phyloP scores from a whole-genome alignment of 2,113 vertebrate genomes.

The Tupaia tana region DNA sequence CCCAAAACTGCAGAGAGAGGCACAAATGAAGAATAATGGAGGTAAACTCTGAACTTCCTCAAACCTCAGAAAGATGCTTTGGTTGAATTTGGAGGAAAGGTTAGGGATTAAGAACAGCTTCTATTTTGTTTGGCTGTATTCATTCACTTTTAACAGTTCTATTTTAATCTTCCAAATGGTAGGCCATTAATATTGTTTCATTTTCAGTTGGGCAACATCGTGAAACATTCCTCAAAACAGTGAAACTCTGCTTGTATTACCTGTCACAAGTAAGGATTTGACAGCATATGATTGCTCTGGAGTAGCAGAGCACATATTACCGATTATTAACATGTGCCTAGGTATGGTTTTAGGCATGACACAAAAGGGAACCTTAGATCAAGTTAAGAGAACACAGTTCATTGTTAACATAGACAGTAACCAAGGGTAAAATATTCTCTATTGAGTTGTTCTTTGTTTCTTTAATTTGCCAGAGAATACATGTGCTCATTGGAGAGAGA shows the following conservation, averaged over 20 bases:
- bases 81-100: constrained; percentile 73
- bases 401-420: constrained; percentile 8
- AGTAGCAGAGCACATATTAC: background rate
- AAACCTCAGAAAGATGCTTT: constrained; percentile 70
- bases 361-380: constrained; percentile 20
- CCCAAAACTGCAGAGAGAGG: constrained; percentile 72
- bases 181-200: constrained; percentile 70
- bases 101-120: constrained; percentile 65
- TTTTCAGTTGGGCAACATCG: constrained; percentile 28
- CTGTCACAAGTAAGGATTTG: background rate
- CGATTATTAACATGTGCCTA: background rate
- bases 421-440: background rate
- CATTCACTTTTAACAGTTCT: constrained; percentile 33
- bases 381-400: background rate
- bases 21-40: constrained; percentile 75
- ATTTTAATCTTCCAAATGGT: constrained; percentile 61
- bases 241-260: constrained; percentile 35
- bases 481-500: too few species aligned
- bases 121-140: constrained; percentile 77
- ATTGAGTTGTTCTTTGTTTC: background rate
- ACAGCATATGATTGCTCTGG: background rate
- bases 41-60: constrained; percentile 57
- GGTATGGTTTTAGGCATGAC: background rate
- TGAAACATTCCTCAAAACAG: constrained; percentile 39
- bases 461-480: too few species aligned